phyloP scores from a whole-genome alignment of 2,113 vertebrate genomes.

The Seriola dumerili region DNA sequence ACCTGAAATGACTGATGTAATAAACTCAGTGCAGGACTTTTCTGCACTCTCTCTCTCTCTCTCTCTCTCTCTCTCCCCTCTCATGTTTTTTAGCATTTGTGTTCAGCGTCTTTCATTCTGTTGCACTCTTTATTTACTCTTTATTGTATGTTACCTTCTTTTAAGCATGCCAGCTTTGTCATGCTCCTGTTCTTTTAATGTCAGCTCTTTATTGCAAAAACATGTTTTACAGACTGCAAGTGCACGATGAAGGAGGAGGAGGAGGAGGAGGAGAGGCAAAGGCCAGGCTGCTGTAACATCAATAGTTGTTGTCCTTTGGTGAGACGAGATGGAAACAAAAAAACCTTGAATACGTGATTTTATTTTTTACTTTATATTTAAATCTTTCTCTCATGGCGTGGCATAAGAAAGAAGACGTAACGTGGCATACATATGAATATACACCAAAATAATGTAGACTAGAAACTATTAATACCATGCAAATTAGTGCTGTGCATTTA shows the following conservation, averaged over 20 bases:
- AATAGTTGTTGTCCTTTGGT: background rate
- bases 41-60: conserved; percentile 6
- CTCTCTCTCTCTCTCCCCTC: background rate
- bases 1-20: conserved; percentile 1
- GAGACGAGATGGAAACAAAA: background rate
- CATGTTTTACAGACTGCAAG: conserved; percentile 3
- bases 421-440: background rate
- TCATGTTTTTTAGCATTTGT: background rate
- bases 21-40: conserved; percentile 1
- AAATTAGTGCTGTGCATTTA: background rate
- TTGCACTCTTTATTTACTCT: background rate
- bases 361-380: background rate
- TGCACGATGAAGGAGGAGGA: background rate
- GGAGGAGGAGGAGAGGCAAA: background rate
- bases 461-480: background rate
- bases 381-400: background rate
- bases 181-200: background rate
- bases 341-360: background rate
- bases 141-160: background rate
- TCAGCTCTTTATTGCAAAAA: conserved; percentile 2
- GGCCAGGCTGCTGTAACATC: background rate
- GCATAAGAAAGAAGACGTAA: background rate
- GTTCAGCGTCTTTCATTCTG: background rate
- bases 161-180: background rate
- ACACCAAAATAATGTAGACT: background rate